Evolutionary conservation across 2,113 vertebrate species (phyloP).

Genomic region (Rhegmatorhina hoffmannsi): DNA sequence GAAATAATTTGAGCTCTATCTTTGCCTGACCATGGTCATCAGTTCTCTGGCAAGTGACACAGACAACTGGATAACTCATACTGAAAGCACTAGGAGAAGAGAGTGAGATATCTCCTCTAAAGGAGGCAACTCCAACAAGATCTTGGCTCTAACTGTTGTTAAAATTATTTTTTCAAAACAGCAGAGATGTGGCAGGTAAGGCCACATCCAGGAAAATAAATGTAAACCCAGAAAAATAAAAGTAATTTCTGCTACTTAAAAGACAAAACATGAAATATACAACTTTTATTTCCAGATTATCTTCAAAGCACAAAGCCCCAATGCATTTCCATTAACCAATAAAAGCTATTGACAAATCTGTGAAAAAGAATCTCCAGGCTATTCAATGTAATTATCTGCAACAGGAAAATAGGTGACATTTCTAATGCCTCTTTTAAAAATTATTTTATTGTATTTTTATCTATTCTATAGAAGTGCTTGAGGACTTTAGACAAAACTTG

Average conservation of each 20-base stretch:
- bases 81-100: background rate
- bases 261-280: background rate
- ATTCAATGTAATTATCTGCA: background rate
- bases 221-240: background rate
- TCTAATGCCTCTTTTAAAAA: background rate
- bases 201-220: background rate
- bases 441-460: background rate
- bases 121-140: background rate
- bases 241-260: background rate
- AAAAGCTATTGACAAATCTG: background rate
- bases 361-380: background rate
- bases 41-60: background rate
- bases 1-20: background rate
- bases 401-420: background rate
- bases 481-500: background rate
- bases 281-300: background rate
- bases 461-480: background rate
- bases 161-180: background rate
- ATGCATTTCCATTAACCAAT: background rate
- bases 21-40: background rate
- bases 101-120: background rate
- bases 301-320: background rate
- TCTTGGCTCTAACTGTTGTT: background rate
- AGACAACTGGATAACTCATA: background rate
- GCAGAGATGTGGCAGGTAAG: background rate